These are phyloP conservation scores for Galemys pyrenaicus DNA, from an alignment of 2,113 vertebrate genomes.

Conservation along the genomic window DNA sequence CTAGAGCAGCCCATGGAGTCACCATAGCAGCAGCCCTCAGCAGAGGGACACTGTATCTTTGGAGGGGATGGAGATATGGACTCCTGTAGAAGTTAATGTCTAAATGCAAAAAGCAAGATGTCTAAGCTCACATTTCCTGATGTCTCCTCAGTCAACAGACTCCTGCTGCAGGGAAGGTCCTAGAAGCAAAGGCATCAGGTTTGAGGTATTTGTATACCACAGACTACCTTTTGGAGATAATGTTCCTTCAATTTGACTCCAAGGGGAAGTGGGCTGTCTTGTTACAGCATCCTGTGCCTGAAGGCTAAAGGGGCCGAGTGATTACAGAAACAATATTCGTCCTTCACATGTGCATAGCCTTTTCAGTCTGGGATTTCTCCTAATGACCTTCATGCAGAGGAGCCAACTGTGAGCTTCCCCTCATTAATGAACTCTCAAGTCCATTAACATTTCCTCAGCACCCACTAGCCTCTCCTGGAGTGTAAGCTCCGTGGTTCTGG, in stretches of 20 bases:
- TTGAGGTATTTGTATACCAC: neutral
- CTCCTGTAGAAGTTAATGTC: neutral
- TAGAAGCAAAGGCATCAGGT: neutral
- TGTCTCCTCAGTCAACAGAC: neutral
- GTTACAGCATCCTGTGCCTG: neutral
- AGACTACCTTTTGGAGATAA: neutral
- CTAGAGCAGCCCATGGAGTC: neutral
- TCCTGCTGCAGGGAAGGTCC: neutral
- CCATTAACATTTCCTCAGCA: slow-evolving; percentile 64
- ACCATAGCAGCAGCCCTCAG: neutral
- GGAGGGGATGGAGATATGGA: neutral
- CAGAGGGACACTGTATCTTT: neutral
- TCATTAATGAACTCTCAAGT: slow-evolving; percentile 24
- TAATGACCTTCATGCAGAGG: slow-evolving; percentile 36
- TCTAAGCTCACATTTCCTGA: neutral
- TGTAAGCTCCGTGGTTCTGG: neutral
- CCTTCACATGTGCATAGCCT: neutral
- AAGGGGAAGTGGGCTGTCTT: neutral
- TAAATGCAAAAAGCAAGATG: neutral
- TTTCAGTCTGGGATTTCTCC: slow-evolving; percentile 37
- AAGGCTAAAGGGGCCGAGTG: neutral
- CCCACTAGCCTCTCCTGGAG: neutral
- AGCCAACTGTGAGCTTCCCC: slow-evolving; percentile 52
- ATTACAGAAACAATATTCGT: neutral
- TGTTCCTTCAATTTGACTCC: neutral